Base-by-base conservation (phyloP, 2,797 vertebrate genomes). In the Nyctibius grandis region DNA sequence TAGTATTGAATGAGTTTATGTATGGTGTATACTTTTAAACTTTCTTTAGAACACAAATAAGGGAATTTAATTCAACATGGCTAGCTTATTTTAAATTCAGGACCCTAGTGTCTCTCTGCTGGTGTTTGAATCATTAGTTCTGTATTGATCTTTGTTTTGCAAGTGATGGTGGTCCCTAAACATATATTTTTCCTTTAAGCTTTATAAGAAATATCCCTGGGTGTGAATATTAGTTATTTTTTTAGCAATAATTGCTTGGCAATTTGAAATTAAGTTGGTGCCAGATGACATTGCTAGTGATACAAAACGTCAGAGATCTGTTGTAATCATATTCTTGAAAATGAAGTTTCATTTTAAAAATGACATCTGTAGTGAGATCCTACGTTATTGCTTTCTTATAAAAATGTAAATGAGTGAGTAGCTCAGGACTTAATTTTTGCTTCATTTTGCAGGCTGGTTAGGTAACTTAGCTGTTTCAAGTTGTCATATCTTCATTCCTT, bases 251-350 rank as follows among this genome's bases (percentile, higher is more conserved):
- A 69, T 48, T 91, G 5, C 34, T 44, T 88, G 47, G 25, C 60
- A 34, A 0, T 79, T 65, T 86, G 47, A 90, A 84, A 57, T 42
- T 1, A 89, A 87, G 40, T 69, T 50, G 9, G 25, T 79, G 28
- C 15, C 64, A 88, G 67, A 33, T 47, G 50, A 26, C 53, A 85
- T 88, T 91, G 31, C 25, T 89, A 75, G 34, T 84, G 78, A 56
- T 93, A 76, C 34, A 81, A 96, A 94, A 76, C 17, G 5, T 86
- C 73, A 92, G 65, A 94, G 95, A 54, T 51, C 36, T 88, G 4
- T 56, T 64, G 9, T 56, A 53, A 86, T 88, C 38, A 47, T 74
- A 38, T 19, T 87, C 61, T 91, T 88, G 85, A 93, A 86, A 87
- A 69, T 56, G 14, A 57, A 70, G 16, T 57, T 91, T 88, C 28